Percentiles rank a stretch among this genome's conserved stretches.
Conservation (phyloP, 64 coral and sea anemone genomes). For the Montipora foliosa region DNA sequence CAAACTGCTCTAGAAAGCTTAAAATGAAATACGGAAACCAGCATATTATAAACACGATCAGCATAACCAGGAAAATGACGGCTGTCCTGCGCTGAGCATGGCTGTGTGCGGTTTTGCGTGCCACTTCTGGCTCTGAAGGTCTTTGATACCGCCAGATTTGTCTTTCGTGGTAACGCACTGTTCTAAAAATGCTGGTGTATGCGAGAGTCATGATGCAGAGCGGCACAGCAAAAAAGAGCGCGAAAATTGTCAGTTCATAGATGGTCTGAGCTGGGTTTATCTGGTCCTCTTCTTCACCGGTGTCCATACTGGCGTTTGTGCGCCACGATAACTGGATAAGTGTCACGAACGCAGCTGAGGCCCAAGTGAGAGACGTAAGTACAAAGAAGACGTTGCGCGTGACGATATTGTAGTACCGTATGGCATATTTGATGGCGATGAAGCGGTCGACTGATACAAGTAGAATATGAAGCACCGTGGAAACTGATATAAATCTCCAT, state of each 20-base stretch:
- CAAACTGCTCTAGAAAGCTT: conserved; percentile 28
- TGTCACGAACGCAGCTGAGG: conserved; percentile 8
- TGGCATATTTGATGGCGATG: conserved; percentile 69
- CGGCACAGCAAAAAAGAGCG: conserved; percentile 49
- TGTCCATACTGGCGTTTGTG: neutral
- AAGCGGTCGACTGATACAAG: conserved; percentile 74
- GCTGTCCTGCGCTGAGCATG: conserved; percentile 65
- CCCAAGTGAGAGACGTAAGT: conserved; percentile 38
- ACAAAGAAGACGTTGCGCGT: conserved; percentile 10
- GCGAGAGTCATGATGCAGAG: conserved; percentile 46
- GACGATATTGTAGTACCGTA: conserved; percentile 65
- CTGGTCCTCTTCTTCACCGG: neutral
- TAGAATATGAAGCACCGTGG: conserved; percentile 74
- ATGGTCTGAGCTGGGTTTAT: neutral
- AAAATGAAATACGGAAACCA: conserved; percentile 82
- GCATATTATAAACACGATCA: conserved; percentile 58
- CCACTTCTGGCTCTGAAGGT: neutral
- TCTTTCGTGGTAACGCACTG: conserved; percentile 66
- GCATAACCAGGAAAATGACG: conserved; percentile 64
- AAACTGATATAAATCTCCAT: conserved; percentile 73
- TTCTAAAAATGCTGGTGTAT: conserved; percentile 45
- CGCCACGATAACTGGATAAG: conserved; percentile 67
- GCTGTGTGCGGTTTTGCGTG: neutral
- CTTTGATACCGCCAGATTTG: conserved; percentile 56
- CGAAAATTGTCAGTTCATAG: conserved; percentile 11